Conservation (phyloP, 2,888 invertebrate genomes). For the Hedya salicella region DNA sequence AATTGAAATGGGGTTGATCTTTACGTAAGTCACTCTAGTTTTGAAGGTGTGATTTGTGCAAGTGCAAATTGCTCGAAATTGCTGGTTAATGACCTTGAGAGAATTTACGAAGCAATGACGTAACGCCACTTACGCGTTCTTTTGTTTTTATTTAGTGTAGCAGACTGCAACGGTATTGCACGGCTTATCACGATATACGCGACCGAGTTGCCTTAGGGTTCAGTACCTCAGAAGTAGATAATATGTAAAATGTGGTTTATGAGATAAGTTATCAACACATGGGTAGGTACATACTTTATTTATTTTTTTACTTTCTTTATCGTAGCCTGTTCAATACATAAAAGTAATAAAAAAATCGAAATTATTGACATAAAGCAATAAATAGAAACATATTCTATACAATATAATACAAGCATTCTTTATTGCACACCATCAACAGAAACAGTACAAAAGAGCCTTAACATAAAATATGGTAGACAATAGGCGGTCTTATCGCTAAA, state of each 20-base stretch:
- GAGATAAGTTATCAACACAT: no score
- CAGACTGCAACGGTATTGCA: conserved; percentile 9
- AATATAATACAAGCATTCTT: no score
- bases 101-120: conserved; percentile 30
- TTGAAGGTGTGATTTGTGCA: conserved; percentile 16
- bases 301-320: no score
- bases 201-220: conserved; percentile 27
- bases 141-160: conserved; percentile 41
- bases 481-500: no score
- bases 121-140: conserved; percentile 31
- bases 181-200: conserved; percentile 34
- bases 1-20: background rate
- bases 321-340: no score
- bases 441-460: no score
- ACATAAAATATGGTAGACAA: no score
- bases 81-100: conserved; percentile 44
- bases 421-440: no score
- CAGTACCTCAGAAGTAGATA: background rate
- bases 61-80: conserved; percentile 39
- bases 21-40: background rate
- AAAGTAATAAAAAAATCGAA: no score
- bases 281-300: no score
- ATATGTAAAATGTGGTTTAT: background rate
- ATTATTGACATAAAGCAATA: no score
- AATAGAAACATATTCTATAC: no score